A percentile compares a stretch with the other conserved stretches of the same genome.
phyloP scores from a whole-genome alignment of 1,140 invertebrate species.

The Drosophila auraria region DNA sequence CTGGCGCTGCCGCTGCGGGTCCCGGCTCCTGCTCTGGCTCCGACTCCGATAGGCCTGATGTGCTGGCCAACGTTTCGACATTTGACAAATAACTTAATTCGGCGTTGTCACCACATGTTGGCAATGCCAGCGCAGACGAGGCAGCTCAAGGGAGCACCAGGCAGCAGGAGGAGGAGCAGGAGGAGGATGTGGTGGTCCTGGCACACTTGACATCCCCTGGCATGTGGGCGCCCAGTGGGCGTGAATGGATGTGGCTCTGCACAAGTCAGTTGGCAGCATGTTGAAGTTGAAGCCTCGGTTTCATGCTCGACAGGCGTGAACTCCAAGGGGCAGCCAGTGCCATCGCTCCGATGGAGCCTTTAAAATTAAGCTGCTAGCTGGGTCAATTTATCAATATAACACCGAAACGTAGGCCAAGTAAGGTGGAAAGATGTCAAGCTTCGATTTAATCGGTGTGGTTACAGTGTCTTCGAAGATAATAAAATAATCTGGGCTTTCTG shows the following conservation, averaged over 20 bases:
- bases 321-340: conserved; percentile 9
- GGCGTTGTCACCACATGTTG: conserved; percentile 75
- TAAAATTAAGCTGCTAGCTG: conserved; percentile 34
- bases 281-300: conserved; percentile 48
- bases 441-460: conserved; percentile 9
- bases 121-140: conserved; percentile 17
- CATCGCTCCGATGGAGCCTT: conserved; percentile 5
- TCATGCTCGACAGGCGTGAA: conserved; percentile 43
- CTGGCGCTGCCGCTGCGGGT: too few relatives aligned
- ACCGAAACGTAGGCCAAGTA: neutral
- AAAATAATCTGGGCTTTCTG: neutral
- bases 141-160: conserved; percentile 2
- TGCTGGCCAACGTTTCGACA: conserved; percentile 63
- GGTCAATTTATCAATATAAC: conserved; percentile 27
- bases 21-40: conserved; percentile 4
- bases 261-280: conserved; percentile 45
- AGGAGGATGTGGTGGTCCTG: conserved; percentile 10
- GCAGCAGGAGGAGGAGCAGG: neutral
- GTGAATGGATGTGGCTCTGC: conserved; percentile 24
- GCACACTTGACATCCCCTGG: conserved; percentile 34
- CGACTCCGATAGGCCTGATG: conserved; percentile 37
- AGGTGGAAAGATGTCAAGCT: neutral
- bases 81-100: conserved; percentile 83
- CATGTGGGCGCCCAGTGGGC: conserved; percentile 11
- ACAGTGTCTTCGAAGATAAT: neutral